Base-by-base conservation (phyloP, 2,113 vertebrate genomes). In the Megaceryle torquata region DNA sequence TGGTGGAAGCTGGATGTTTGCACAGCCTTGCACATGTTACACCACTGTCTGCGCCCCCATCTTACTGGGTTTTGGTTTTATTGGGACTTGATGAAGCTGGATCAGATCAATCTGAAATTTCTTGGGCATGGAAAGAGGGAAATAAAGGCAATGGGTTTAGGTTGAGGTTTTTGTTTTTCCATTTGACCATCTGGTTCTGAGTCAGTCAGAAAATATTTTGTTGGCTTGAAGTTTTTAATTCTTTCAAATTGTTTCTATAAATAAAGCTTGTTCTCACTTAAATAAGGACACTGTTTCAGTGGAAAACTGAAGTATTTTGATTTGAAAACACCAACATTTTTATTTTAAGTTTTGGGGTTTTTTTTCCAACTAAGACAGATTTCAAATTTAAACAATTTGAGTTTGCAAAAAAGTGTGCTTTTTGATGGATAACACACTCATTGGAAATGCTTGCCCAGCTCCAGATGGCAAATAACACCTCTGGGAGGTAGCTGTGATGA, bases 381-480 rank as follows among this genome's bases (percentile, higher is more conserved):
- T 92, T 78, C 33, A 89, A 80, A 88, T 70, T 60, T 25, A 37
- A 57, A 69, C 54, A 61, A 67, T 69, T 37, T 44, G 26, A 54
- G 8, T 80, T 91, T 69, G 53, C 63, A 70, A 82, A 17, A 41
- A 93, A 88, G 31, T 53, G 26, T 44, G 63, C 0, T 25, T 89
- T 95, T 82, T 53, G 60, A 60, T 78, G 69, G 94, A 43, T 75
- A 83, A 71, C 13, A 7, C 10, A 1, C 76, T 74, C 56, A 60
- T 57, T 54, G 79, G 44, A 61, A 97, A 87, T 22, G 65, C 35
- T 39, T 60, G 57, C 89, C 86, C 81, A 72, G 65, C 26, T 95
- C 94, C 96, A 97, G 95, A 96, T 96, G 95, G 94, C 84, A 95
- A 96, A 96, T 82, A 87, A 93, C 95, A 96, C 91, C 84, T 97